phyloP scores from a whole-genome alignment of 2,113 vertebrate species.

The Podarcis muralis region DNA sequence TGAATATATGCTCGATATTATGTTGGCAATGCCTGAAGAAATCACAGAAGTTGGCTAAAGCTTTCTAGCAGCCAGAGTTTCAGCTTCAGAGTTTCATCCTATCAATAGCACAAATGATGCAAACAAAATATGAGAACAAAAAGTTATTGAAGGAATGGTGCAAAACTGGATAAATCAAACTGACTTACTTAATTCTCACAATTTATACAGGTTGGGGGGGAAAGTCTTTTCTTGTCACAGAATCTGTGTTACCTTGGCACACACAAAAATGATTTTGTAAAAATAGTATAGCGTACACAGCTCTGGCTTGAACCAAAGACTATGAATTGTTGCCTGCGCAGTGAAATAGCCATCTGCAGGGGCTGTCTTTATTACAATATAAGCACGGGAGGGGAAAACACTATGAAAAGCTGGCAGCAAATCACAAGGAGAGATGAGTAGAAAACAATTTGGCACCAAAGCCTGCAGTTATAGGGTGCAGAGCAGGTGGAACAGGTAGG shows the following conservation, averaged over 20 bases:
- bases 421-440: not conserved
- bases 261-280: too few relatives aligned
- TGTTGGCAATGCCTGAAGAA: too few relatives aligned
- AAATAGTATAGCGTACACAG: not conserved
- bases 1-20: too few relatives aligned
- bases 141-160: not conserved
- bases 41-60: too few relatives aligned
- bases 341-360: not conserved
- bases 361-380: not conserved
- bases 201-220: not conserved
- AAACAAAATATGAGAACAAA: too few relatives aligned
- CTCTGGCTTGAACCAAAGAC: not conserved
- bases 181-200: not conserved
- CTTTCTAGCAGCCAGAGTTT: too few relatives aligned
- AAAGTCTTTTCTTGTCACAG: not conserved
- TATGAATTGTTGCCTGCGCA: not conserved
- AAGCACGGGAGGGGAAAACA: not conserved
- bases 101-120: too few relatives aligned
- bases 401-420: not conserved
- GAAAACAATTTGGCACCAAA: not conserved
- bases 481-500: not conserved
- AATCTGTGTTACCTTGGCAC: not conserved
- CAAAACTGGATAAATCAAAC: not conserved
- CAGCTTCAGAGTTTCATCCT: too few relatives aligned
- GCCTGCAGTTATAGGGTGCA: not conserved